Evolutionary conservation across 2,113 vertebrate genomes (phyloP).

Genomic region (Calidris pugnax): DNA sequence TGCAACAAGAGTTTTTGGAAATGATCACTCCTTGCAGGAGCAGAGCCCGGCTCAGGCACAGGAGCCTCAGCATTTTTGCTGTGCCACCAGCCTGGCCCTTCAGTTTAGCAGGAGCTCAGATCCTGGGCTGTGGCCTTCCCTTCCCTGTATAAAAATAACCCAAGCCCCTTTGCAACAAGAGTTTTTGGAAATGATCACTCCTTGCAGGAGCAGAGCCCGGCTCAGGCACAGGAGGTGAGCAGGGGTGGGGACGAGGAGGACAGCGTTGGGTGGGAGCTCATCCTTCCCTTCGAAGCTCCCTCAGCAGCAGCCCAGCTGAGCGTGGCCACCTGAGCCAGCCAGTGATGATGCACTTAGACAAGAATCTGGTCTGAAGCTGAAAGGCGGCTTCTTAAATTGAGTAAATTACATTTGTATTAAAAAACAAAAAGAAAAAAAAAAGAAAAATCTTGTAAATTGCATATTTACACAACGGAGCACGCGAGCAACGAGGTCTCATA

Average conservation of each 20-base stretch:
- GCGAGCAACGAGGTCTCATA: neutral
- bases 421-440: neutral
- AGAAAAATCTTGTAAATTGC: neutral
- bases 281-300: neutral
- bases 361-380: neutral
- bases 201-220: neutral
- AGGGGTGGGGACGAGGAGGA: neutral
- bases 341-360: neutral
- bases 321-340: neutral
- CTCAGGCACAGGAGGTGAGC: neutral
- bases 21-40: neutral
- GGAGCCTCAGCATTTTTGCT: too few relatives aligned
- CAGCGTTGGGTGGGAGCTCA: neutral
- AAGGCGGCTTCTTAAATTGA: neutral
- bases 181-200: accelerated
- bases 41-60: accelerated
- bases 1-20: accelerated
- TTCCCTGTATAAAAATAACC: neutral
- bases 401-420: neutral
- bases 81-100: neutral
- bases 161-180: accelerated
- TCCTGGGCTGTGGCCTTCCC: neutral
- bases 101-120: neutral
- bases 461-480: slow-evolving; percentile 17
- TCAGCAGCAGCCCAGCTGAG: neutral